Evolutionary conservation across 1,140 invertebrate genomes (phyloP).

Genomic region (Drosophila suzukii): DNA sequence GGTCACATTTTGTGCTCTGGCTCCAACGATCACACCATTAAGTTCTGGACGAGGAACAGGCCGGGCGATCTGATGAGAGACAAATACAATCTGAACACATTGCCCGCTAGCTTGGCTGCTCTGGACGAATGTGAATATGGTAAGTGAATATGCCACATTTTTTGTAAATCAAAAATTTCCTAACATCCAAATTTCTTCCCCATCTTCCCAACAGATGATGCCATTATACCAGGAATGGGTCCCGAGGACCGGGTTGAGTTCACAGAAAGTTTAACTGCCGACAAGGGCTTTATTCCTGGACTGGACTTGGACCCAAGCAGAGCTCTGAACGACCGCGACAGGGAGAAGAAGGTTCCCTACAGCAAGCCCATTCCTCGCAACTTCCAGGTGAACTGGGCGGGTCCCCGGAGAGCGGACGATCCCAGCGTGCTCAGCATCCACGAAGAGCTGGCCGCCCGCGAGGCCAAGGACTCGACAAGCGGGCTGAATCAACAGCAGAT

Average conservation of each 20-base stretch:
- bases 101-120: constrained; percentile 90
- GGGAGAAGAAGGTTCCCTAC: constrained; percentile 94
- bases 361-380: constrained; percentile 97
- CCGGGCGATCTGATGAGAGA: constrained; percentile 99
- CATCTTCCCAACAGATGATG: constrained; percentile 87
- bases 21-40: constrained; percentile 98
- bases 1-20: constrained; percentile 99
- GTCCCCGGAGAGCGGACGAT: constrained; percentile 86
- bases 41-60: constrained; percentile 99
- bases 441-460: constrained; percentile 70
- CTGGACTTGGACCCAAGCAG: constrained; percentile 92
- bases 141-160: constrained; percentile 53
- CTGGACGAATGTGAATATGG: constrained; percentile 90
- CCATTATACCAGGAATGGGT: constrained; percentile 94
- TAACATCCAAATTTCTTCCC: too few species aligned
- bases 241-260: constrained; percentile 94
- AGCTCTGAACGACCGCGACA: constrained; percentile 86
- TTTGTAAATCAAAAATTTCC: not conserved
- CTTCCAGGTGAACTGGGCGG: constrained; percentile 98
- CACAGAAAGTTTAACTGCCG: constrained; percentile 85
- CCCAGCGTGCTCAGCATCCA: constrained; percentile 78
- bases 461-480: constrained; percentile 86
- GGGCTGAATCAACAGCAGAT: constrained; percentile 87
- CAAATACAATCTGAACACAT: constrained; percentile 97
- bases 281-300: constrained; percentile 91